Percentiles rank a stretch among this genome's conserved stretches.
phyloP scores from a whole-genome alignment of 2,113 vertebrate species.

The Aspidoscelis tigris region DNA sequence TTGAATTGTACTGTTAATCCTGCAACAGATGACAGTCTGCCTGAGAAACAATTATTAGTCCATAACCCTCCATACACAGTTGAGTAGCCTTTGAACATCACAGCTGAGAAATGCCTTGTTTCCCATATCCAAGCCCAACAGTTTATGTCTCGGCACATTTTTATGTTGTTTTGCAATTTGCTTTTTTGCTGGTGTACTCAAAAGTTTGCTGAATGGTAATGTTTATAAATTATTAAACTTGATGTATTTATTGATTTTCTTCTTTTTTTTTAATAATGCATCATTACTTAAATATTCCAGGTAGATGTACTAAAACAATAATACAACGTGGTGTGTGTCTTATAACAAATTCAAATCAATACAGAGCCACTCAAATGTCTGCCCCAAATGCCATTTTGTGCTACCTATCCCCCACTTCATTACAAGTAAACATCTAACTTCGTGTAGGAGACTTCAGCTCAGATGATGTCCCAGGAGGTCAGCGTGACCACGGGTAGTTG shows the following conservation, averaged over 20 bases:
- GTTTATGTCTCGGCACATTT: not conserved
- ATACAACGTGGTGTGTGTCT: not conserved
- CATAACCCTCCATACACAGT: not conserved
- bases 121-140: not conserved
- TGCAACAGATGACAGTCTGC: not conserved
- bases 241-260: conserved; percentile 26
- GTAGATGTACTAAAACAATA: conserved; percentile 2
- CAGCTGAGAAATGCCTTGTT: not conserved
- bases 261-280: not conserved
- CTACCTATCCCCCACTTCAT: not conserved
- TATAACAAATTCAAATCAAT: not conserved
- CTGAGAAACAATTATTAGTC: not conserved
- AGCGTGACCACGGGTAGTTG: not conserved
- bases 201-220: not conserved
- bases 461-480: not conserved
- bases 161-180: not conserved
- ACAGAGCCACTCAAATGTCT: not conserved
- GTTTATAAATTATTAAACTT: conserved; percentile 33
- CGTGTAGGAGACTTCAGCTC: not conserved
- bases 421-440: not conserved
- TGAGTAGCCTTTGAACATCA: not conserved
- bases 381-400: not conserved
- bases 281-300: not conserved
- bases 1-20: not conserved
- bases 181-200: not conserved